Percentiles rank a stretch among this genome's conserved stretches.
Conservation (phyloP, 2,113 vertebrate genomes). For the Embiotoca jacksoni region DNA sequence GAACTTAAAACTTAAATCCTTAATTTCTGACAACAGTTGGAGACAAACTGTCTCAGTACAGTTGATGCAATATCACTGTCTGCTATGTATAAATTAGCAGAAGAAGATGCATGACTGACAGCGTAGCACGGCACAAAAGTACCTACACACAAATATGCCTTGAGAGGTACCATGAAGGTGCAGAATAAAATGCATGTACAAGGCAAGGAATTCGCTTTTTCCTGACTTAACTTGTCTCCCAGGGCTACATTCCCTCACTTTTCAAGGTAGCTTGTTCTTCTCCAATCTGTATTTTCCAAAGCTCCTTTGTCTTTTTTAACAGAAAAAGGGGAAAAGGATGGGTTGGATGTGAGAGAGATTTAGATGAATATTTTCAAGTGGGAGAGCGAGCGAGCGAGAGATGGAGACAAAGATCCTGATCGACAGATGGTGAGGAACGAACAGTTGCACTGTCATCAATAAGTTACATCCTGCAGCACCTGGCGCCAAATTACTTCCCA, state of each 20-base stretch:
- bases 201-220: neutral
- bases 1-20: too few relatives aligned
- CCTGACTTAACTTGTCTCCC: neutral
- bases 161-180: neutral
- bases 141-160: neutral
- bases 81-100: conserved; percentile 5
- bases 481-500: conserved; percentile 9
- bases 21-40: conserved; percentile 2
- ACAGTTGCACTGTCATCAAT: conserved; percentile 14
- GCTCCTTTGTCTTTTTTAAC: neutral
- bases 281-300: neutral
- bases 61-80: conserved; percentile 19
- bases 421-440: conserved; percentile 18
- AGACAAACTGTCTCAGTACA: neutral
- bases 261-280: neutral
- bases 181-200: neutral
- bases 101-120: conserved; percentile 19
- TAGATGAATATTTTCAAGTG: conserved; percentile 11
- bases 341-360: neutral
- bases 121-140: neutral
- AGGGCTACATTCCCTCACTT: neutral
- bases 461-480: conserved; percentile 19
- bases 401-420: too few relatives aligned
- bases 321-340: neutral
- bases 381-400: neutral